Evolutionary conservation across 2,797 vertebrate species (phyloP), one percentile per base, ranked within the genome.

Genomic region (Sebastes oblongus): DNA sequence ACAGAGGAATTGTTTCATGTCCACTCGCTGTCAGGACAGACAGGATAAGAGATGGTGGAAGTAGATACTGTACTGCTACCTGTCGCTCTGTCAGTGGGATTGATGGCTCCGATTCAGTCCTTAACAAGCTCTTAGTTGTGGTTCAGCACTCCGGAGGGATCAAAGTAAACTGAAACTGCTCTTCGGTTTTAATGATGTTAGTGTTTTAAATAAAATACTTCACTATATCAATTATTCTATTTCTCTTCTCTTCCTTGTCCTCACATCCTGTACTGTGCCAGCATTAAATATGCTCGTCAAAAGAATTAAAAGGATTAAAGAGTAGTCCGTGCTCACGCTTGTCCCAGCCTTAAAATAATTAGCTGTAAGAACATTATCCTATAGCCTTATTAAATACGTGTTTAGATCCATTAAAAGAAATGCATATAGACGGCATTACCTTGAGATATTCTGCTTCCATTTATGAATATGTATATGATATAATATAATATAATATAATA

Each of bases 1-100:
- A 54, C 55, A 65, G 64, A 59, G 66, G 39, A 62, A 8, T 55
- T 56, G 42, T 85, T 54, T 58, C 82, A 36, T 74, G 79, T 76
- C 70, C 55, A 29, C 77, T 27, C 9, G 24, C 39, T 75, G 84
- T 81, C 60, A 73, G 75, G 32, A 64, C 73, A 75, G 67, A 72
- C 79, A 13, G 67, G 74, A 73, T 30, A 69, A 85, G 75, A 81
- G 81, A 83, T 77, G 69, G 68, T 61, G 69, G 42, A n/a, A 13
- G 32, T 2, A 70, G 88, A 86, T 87, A 64, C 9, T 77, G 50
- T 14, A 50, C 52, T 20, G n/a, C 59, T 54, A 30, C 55, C 69
- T 64, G 70, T 58, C 16, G 11, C 56, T 67, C 27, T 58, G 56
- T 77, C 56, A 4, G 55, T n/a, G 24, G 8, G 61, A 42, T 55